These are phyloP conservation scores for Sorex maritimensis DNA, from an alignment of 2,797 vertebrate genomes.

Conservation along the genomic window DNA sequence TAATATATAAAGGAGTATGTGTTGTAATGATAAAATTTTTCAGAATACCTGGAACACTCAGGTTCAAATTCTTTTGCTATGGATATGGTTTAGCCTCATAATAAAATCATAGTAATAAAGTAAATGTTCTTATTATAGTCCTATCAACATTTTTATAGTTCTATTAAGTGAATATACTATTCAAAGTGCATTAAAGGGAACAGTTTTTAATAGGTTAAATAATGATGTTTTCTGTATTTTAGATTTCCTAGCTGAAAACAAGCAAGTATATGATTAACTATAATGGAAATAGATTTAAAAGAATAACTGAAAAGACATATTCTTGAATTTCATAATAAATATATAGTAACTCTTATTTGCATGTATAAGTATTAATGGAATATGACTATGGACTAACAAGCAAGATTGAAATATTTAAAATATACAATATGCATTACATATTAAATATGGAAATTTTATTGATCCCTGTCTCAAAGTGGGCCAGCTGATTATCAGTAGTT, in stretches of 20 bases:
- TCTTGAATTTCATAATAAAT: neutral
- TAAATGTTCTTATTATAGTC: slow-evolving; percentile 86
- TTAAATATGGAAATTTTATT: neutral
- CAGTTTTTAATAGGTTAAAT: slow-evolving; percentile 44
- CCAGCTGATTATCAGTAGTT: too few species aligned
- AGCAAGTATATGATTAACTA: slow-evolving; percentile 27
- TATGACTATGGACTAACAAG: neutral
- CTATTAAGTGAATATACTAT: slow-evolving; percentile 60
- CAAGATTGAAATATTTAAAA: slow-evolving; percentile 37
- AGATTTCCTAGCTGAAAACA: slow-evolving; percentile 47
- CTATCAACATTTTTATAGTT: slow-evolving; percentile 71
- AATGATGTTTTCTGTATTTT: neutral
- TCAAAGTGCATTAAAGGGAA: slow-evolving; percentile 63
- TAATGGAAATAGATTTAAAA: slow-evolving; percentile 21
- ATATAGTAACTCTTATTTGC: slow-evolving; percentile 25
- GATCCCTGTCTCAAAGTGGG: neutral
- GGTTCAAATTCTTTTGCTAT: slow-evolving; percentile 79
- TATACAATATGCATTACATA: neutral
- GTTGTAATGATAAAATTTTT: slow-evolving; percentile 20
- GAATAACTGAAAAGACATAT: neutral
- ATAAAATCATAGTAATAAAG: slow-evolving; percentile 86
- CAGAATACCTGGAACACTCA: neutral
- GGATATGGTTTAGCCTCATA: slow-evolving; percentile 80
- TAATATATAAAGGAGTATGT: neutral
- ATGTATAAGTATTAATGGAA: neutral